Evolutionary conservation across 2,797 vertebrate species (phyloP).

Genomic region (Glossophaga mutica): DNA sequence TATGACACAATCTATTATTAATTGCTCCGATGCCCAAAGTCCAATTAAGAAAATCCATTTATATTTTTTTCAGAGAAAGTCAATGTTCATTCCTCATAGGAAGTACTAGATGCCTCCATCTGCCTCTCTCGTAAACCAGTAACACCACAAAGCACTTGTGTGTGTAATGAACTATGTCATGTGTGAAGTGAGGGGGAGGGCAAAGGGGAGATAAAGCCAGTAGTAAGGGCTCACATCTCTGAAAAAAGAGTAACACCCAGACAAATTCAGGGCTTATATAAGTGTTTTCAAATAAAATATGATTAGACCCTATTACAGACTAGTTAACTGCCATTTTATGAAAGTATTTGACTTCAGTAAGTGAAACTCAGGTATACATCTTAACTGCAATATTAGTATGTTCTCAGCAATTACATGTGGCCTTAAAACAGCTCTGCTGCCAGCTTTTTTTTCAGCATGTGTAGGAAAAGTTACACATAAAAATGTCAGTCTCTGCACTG

Average conservation of each 20-base stretch:
- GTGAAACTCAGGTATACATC: not conserved
- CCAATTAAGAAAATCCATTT: constrained; percentile 94
- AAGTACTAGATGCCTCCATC: constrained; percentile 72
- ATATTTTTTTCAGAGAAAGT: constrained; percentile 90
- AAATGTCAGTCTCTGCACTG: constrained; percentile 67
- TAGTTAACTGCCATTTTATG: constrained; percentile 17
- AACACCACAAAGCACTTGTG: constrained; percentile 77
- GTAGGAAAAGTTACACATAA: constrained; percentile 74
- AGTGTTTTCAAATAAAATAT: constrained; percentile 48
- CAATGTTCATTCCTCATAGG: constrained; percentile 91
- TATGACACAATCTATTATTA: constrained; percentile 97
- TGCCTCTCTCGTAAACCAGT: constrained; percentile 70
- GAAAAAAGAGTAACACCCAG: constrained; percentile 21
- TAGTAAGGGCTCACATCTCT: constrained; percentile 42
- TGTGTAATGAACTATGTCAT: constrained; percentile 68
- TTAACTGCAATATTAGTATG: constrained; percentile 17
- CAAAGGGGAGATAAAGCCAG: not conserved
- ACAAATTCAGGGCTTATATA: constrained; percentile 3
- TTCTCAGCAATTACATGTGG: constrained; percentile 19
- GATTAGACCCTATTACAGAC: constrained; percentile 4
- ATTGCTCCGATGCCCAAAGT: constrained; percentile 89
- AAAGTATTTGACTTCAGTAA: not conserved
- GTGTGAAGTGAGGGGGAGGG: not conserved
- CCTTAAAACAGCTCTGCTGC: constrained; percentile 59
- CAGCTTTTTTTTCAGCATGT: not conserved